Evolutionary conservation across 92 coral and sea anemone genomes (phyloP).

Genomic region (Siderastrea siderea): DNA sequence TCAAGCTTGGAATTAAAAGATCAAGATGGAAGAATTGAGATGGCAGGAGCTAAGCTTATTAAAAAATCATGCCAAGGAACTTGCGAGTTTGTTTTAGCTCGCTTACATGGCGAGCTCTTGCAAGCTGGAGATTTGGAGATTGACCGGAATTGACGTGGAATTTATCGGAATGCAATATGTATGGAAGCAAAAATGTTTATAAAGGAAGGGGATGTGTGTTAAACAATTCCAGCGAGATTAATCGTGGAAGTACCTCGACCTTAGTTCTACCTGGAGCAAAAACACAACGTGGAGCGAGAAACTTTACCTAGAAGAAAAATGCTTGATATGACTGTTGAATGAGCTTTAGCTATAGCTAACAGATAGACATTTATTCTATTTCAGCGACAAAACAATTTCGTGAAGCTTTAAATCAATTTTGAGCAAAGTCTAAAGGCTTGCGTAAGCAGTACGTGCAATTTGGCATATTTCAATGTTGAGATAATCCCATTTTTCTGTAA

Average conservation of each 20-base stretch:
- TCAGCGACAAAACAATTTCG: conserved; percentile 25
- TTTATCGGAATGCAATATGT: conserved; percentile 37
- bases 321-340: not conserved
- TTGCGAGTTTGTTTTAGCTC: conserved; percentile 16
- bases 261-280: not conserved
- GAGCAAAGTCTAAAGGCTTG: conserved; percentile 14
- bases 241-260: conserved; percentile 15
- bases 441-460: conserved; percentile 16
- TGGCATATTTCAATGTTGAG: conserved; percentile 16
- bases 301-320: not conserved
- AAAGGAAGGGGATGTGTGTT: conserved; percentile 25
- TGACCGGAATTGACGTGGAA: conserved; percentile 20
- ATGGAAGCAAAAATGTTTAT: conserved; percentile 21
- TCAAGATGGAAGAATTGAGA: conserved; percentile 24
- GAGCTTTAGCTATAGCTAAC: not conserved
- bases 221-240: conserved; percentile 37
- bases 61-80: conserved; percentile 34
- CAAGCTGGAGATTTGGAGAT: conserved; percentile 19
- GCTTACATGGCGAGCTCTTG: conserved; percentile 14
- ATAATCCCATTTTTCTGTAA: conserved; percentile 47
- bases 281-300: not conserved
- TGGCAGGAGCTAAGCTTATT: conserved; percentile 30
- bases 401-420: conserved; percentile 35
- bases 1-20: conserved; percentile 39
- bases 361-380: conserved; percentile 16